Evolutionary conservation across 2,797 vertebrate genomes (phyloP).

Genomic region (Galagoides demidoff): DNA sequence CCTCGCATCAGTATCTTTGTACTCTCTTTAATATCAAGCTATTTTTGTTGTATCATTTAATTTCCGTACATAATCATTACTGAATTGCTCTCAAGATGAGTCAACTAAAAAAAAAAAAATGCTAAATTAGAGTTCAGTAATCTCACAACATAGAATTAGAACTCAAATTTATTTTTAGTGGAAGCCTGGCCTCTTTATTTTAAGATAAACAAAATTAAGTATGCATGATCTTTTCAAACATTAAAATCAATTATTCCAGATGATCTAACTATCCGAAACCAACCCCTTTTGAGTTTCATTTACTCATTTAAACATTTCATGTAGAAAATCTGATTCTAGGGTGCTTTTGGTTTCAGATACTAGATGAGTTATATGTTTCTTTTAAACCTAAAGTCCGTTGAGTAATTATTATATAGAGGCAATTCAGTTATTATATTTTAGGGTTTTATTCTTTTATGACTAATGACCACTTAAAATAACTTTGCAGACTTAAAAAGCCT

Average conservation of each 20-base stretch:
- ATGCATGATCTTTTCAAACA: conserved; percentile 41
- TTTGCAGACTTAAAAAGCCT: conserved; percentile 27
- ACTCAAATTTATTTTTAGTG: neutral
- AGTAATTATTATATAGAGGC: conserved; percentile 27
- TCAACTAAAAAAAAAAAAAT: conserved; percentile 19
- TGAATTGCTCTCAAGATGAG: conserved; percentile 21
- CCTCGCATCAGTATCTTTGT: neutral
- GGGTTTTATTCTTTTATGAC: conserved; percentile 19
- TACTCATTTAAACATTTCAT: neutral
- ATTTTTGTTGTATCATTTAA: neutral
- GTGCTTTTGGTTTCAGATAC: neutral
- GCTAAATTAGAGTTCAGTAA: neutral
- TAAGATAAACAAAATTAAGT: conserved; percentile 46
- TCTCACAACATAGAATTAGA: conserved; percentile 20
- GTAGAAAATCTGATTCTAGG: neutral
- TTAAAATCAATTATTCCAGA: conserved; percentile 21
- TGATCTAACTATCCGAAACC: neutral
- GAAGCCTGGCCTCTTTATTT: neutral
- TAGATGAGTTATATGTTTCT: neutral
- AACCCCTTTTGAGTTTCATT: neutral
- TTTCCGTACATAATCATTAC: conserved; percentile 21
- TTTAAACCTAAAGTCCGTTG: neutral
- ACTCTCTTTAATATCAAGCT: neutral
- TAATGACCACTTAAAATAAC: neutral
- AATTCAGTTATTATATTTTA: neutral